A percentile compares a stretch with the other conserved stretches of the same genome.
Conservation (phyloP, 1,140 invertebrate species). For the Sycophaga agraensis region DNA sequence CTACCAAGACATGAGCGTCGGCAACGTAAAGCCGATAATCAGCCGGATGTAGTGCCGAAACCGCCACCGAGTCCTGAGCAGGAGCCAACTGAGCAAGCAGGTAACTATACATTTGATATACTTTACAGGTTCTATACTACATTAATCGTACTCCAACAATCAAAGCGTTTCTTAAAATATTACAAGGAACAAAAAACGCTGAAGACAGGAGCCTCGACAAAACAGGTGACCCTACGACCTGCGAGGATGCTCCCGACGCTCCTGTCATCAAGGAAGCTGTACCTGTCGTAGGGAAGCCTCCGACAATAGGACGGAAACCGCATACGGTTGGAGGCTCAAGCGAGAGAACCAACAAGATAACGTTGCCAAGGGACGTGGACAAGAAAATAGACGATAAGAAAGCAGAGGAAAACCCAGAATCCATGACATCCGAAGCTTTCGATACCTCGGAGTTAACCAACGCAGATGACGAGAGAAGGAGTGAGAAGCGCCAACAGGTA, state of each 20-base stretch:
- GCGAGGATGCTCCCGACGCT: conserved; percentile 52
- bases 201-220: conserved; percentile 60
- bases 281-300: conserved; percentile 42
- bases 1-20: conserved; percentile 68
- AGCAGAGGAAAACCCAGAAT: background rate
- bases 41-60: conserved; percentile 68
- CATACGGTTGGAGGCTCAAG: background rate
- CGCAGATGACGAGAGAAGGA: background rate
- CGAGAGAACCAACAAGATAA: background rate
- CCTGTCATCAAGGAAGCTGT: conserved; percentile 22
- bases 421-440: background rate
- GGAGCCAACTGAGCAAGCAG: background rate
- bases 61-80: conserved; percentile 38
- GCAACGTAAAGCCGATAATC: conserved; percentile 58
- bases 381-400: background rate
- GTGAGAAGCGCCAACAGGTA: conserved; percentile 6
- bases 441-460: background rate
- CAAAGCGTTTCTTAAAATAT: no score
- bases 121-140: no score
- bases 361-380: no score
- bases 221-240: conserved; percentile 53
- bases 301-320: background rate
- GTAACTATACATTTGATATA: no score
- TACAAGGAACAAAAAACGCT: conserved; percentile 70
- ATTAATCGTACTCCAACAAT: no score